These are phyloP conservation scores for Rhinoraja longicauda DNA, from an alignment of 2,797 vertebrate genomes.

Conservation along the genomic window DNA sequence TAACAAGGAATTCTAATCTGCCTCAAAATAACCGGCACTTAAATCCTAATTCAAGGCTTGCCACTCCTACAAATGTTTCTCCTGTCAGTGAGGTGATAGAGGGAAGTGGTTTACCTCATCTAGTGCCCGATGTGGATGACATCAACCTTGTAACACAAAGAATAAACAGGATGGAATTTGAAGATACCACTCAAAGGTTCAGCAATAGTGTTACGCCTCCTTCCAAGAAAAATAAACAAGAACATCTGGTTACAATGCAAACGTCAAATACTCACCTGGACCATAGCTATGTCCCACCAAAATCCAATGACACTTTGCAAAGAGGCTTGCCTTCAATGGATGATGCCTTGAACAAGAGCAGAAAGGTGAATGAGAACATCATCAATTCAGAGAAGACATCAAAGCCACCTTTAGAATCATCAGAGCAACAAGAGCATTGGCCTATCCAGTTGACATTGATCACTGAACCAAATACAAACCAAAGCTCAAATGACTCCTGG, in stretches of 20 bases:
- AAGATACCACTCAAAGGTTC: background rate
- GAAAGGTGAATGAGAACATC: background rate
- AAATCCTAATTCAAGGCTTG: background rate
- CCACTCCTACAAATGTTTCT: background rate
- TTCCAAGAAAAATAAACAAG: no score
- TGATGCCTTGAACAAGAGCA: background rate
- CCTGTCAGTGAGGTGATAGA: background rate
- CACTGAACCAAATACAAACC: background rate
- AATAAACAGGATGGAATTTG: background rate
- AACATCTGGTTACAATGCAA: background rate
- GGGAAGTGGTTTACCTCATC: background rate
- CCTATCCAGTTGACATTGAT: background rate
- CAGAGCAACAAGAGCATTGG: background rate
- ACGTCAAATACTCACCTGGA: background rate
- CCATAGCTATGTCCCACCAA: background rate
- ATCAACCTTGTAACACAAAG: background rate
- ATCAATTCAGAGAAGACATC: background rate
- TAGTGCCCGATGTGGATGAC: background rate
- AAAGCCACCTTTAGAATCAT: background rate
- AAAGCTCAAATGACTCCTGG: background rate
- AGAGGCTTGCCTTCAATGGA: background rate
- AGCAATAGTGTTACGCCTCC: background rate
- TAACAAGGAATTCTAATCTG: background rate
- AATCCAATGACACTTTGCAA: background rate
- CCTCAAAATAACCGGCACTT: background rate